Percentiles rank a stretch among this genome's conserved stretches.
phyloP scores from a whole-genome alignment of 2,888 invertebrate species.

The Nomada flava region DNA sequence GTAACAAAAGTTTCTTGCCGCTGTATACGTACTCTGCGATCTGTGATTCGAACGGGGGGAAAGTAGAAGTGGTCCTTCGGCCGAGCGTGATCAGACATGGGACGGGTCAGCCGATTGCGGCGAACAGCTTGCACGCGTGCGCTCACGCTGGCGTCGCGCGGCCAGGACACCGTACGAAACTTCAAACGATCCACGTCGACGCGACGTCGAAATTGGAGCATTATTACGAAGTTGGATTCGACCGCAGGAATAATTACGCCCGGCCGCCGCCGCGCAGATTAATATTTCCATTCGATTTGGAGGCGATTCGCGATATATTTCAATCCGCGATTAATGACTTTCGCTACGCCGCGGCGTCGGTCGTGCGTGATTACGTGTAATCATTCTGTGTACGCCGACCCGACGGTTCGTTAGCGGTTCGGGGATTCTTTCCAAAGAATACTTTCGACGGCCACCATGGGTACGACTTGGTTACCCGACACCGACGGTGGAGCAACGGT shows the following conservation, averaged over 20 bases:
- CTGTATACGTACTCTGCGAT: conserved; percentile 32
- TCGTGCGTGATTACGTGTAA: conserved; percentile 37
- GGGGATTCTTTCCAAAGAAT: conserved; percentile 24
- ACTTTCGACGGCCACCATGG: neutral
- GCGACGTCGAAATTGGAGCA: conserved; percentile 76
- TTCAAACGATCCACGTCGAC: conserved; percentile 68
- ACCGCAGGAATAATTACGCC: conserved; percentile 77
- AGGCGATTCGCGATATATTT: conserved; percentile 59
- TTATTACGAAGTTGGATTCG: conserved; percentile 77
- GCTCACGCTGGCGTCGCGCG: conserved; percentile 29
- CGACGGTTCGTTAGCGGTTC: conserved; percentile 42
- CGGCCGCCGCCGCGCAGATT: conserved; percentile 74
- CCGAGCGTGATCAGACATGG: conserved; percentile 72
- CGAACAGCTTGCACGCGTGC: conserved; percentile 62
- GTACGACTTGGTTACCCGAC: neutral
- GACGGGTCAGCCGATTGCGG: conserved; percentile 20
- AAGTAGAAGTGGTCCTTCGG: conserved; percentile 72
- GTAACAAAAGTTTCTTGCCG: conserved; percentile 19
- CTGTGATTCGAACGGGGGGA: conserved; percentile 41
- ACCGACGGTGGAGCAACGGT: neutral
- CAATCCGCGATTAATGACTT: conserved; percentile 64
- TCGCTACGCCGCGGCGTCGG: conserved; percentile 27
- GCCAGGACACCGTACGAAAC: conserved; percentile 54
- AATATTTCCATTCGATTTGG: conserved; percentile 80
- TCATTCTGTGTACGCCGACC: conserved; percentile 15